Conservation (phyloP, 1,140 invertebrate species). For the Drosophila parvula region DNA sequence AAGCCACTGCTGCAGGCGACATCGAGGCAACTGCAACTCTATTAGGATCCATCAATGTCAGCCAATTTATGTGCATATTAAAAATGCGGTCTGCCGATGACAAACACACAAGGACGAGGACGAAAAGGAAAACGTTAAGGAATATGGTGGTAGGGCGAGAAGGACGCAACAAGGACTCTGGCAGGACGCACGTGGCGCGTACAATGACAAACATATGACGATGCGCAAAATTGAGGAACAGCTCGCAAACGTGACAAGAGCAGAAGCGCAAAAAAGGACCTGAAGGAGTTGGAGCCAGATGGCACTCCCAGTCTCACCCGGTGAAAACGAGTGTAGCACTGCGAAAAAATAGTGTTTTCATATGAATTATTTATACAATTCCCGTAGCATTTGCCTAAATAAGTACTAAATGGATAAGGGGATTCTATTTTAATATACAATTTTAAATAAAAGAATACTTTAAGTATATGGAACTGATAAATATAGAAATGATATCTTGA, state of each 20-base stretch:
- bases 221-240: constrained; percentile 71
- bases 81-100: constrained; percentile 79
- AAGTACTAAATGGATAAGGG: neutral
- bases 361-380: neutral
- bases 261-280: constrained; percentile 21
- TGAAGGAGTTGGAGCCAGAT: constrained; percentile 20
- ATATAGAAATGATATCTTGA: too few species aligned
- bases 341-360: neutral
- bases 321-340: constrained; percentile 17
- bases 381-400: too few species aligned
- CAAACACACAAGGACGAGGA: constrained; percentile 59
- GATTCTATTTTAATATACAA: too few species aligned
- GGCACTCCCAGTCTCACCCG: neutral
- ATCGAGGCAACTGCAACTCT: constrained; percentile 63
- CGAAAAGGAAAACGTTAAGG: constrained; percentile 14
- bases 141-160: neutral
- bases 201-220: constrained; percentile 62
- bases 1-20: constrained; percentile 31
- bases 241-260: constrained; percentile 72
- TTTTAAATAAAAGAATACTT: too few species aligned
- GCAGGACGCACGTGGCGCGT: constrained; percentile 51
- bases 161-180: constrained; percentile 23
- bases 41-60: constrained; percentile 82
- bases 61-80: constrained; percentile 82
- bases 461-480: too few species aligned